Percentiles rank a stretch among this genome's conserved stretches.
phyloP scores from a whole-genome alignment of 2,797 vertebrate species.

The Furcifer pardalis region DNA sequence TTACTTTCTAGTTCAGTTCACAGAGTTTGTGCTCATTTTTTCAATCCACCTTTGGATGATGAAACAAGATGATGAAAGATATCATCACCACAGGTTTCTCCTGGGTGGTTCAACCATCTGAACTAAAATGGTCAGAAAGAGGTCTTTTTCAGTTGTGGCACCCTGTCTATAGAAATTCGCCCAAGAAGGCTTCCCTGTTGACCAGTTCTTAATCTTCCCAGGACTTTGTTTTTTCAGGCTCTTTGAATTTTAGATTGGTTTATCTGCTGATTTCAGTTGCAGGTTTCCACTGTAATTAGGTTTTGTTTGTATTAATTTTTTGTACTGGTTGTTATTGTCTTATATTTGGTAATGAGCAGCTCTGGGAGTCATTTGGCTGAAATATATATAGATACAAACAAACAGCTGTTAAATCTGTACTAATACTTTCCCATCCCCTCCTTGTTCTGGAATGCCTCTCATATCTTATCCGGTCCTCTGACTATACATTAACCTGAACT shows the following conservation, averaged over 20 bases:
- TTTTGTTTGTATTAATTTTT: background rate
- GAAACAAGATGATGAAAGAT: no score
- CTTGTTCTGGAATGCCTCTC: accelerated
- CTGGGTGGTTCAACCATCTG: background rate
- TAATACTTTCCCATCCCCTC: background rate
- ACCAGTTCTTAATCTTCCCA: background rate
- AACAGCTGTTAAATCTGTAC: background rate
- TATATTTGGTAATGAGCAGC: background rate
- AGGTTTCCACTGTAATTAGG: background rate
- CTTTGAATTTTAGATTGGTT: background rate
- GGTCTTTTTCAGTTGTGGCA: background rate
- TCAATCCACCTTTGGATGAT: no score
- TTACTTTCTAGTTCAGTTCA: background rate
- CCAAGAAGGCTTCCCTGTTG: background rate
- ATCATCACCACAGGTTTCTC: background rate
- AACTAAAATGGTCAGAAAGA: background rate
- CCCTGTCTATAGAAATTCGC: background rate
- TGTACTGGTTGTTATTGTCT: no score
- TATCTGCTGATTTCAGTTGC: background rate
- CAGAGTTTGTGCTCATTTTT: background rate
- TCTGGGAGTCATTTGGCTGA: background rate
- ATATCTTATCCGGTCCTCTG: conserved; percentile 11
- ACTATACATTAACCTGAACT: background rate
- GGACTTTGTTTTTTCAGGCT: background rate
- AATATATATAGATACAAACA: background rate